These are phyloP conservation scores for Asobara japonica DNA, from an alignment of 1,140 invertebrate species.

Conservation along the genomic window DNA sequence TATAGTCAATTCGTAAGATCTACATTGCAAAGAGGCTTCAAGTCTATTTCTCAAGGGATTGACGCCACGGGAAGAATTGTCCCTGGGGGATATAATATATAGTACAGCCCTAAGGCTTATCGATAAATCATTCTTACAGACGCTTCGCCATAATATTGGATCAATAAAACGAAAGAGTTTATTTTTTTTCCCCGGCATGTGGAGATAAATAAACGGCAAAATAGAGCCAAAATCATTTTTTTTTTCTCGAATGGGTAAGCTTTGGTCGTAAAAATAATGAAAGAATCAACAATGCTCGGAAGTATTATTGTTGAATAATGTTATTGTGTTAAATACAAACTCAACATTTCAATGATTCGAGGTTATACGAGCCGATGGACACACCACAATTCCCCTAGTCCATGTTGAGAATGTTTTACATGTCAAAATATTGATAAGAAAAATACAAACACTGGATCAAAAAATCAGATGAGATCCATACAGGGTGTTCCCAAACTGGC, in stretches of 20 bases:
- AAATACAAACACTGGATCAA: no score
- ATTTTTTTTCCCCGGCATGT: background rate
- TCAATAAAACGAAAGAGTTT: conserved; percentile 2
- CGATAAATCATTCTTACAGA: conserved; percentile 8
- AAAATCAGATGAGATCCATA: no score
- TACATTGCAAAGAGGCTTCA: conserved; percentile 8
- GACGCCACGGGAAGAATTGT: background rate
- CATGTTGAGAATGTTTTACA: no score
- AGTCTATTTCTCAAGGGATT: conserved; percentile 18
- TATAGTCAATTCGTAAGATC: conserved; percentile 1
- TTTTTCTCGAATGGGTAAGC: background rate
- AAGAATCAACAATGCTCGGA: background rate
- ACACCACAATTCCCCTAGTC: no score
- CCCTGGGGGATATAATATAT: conserved; percentile 11
- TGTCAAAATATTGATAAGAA: no score
- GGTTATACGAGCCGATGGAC: no score
- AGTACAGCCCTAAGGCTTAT: background rate
- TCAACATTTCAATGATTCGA: background rate
- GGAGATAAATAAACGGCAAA: background rate
- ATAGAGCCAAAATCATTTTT: background rate
- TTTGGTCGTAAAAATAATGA: background rate
- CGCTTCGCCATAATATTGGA: conserved; percentile 3
- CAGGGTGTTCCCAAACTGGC: no score
- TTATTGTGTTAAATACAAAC: background rate
- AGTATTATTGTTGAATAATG: conserved; percentile 7